Conservation (phyloP, 2,888 invertebrate species). For the Arrhopalites spinosus region DNA sequence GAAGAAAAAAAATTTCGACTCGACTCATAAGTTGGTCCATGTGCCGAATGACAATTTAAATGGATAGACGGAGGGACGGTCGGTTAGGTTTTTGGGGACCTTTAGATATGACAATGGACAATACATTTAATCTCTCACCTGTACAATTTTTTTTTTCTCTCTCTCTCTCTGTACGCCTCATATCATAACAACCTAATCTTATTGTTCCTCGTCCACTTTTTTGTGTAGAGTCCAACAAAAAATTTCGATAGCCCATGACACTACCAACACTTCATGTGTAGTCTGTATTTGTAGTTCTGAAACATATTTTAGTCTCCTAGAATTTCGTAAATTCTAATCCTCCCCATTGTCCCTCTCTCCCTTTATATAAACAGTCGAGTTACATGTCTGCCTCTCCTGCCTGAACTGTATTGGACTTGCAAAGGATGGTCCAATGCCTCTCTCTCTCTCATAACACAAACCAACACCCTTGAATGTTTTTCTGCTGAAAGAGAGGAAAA, state of each 20-base stretch:
- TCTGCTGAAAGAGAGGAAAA: background rate
- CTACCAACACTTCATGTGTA: background rate
- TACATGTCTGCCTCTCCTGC: too few species aligned
- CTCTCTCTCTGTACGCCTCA: background rate
- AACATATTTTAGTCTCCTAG: background rate
- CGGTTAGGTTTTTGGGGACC: background rate
- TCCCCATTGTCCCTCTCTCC: too few species aligned
- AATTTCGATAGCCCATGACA: background rate
- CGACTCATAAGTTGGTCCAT: too few species aligned
- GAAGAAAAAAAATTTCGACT: background rate
- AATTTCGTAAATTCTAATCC: background rate
- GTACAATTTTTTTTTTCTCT: background rate
- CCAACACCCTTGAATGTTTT: conserved; percentile 14
- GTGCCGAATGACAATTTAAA: too few species aligned
- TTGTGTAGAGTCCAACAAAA: too few species aligned
- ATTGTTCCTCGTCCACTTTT: conserved; percentile 6
- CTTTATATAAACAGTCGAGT: too few species aligned
- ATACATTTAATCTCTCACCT: conserved; percentile 24
- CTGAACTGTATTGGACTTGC: background rate
- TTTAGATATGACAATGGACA: background rate
- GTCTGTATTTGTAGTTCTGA: too few species aligned
- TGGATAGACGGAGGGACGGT: too few species aligned
- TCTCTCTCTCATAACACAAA: background rate
- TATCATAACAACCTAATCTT: conserved; percentile 28
- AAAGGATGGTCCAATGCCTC: background rate